Evolutionary conservation across 2,797 vertebrate genomes (phyloP), one percentile per base, ranked within the genome.

Genomic region (Oreortyx pictus): DNA sequence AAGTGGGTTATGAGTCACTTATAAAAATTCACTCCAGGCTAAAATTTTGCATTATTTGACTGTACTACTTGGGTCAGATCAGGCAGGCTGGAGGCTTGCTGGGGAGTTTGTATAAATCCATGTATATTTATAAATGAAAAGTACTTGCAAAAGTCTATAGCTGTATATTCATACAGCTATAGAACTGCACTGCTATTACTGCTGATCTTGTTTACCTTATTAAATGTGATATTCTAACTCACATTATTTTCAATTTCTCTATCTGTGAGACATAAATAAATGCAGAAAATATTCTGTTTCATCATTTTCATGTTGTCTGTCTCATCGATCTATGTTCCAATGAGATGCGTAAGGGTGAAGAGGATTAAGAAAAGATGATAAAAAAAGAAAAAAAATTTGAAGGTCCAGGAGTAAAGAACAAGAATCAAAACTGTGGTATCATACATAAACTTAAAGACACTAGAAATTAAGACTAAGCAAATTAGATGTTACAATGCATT

Each of bases 11-110:
- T 75, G 75, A 88, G 65, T 85, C 56, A 77, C 17, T 78, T 43
- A 72, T 60, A 92, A 93, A 82, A 78, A 92, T 67, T 78, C 67
- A 91, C 31, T 76, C 16, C 14, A 39, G 65, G 46, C 81, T 84
- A 82, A 91, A 88, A 64, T 83, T 82, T 82, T 81, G 17, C n/a
- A 79, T 90, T 94, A 78, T 89, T 81, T 87, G 85, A 88, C 50
- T 81, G 65, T 70, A 94, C 91, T 64, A 66, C 25, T 64, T 73
- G 14, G 73, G 60, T 78, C 41, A 61, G 31, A 88, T 23, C 8
- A 89, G 57, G 37, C 7, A 90, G 70, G 4, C 22, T 70, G 37
- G 37, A 14, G 56, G 20, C 31, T 90, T 86, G 14, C 12, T 60
- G 35, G 85, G 2, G 68, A 76, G 4, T 39, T 76, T 70, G 15